Evolutionary conservation across 2,113 vertebrate species (phyloP).

Genomic region (Platycercus adscitus): DNA sequence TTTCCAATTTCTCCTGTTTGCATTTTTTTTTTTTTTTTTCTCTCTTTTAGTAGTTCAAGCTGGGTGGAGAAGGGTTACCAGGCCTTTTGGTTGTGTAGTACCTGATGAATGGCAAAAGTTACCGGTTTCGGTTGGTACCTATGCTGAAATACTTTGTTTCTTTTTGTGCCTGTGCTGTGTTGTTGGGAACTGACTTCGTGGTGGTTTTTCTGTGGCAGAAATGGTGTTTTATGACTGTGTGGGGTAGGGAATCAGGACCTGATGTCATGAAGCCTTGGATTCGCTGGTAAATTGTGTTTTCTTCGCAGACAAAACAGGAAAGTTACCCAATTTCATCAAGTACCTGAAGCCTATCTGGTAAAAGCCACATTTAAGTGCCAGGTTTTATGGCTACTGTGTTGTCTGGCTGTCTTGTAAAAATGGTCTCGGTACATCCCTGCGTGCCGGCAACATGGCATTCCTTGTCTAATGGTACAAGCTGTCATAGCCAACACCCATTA

Average conservation of each 20-base stretch:
- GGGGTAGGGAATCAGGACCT: neutral
- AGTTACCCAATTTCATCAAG: neutral
- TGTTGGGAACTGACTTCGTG: neutral
- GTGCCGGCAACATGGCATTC: neutral
- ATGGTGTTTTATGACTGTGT: neutral
- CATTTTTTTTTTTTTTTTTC: neutral
- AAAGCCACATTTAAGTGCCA: neutral
- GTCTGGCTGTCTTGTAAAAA: neutral
- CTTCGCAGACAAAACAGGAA: neutral
- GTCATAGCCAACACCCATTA: neutral
- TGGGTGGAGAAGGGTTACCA: neutral
- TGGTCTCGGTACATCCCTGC: neutral
- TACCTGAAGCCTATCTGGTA: neutral
- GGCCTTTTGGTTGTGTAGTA: neutral
- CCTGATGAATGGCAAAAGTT: neutral
- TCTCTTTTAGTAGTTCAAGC: neutral
- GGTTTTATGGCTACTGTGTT: neutral
- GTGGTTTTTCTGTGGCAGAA: neutral
- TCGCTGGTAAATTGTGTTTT: neutral
- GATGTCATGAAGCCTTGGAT: neutral
- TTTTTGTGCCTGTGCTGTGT: accelerated
- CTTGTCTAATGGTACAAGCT: neutral
- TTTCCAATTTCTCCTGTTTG: neutral
- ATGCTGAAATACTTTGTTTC: neutral
- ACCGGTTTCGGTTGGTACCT: neutral